Evolutionary conservation across 2,113 vertebrate genomes (phyloP), one percentile per base, ranked within the genome.

Genomic region (Atlantisia rogersi): DNA sequence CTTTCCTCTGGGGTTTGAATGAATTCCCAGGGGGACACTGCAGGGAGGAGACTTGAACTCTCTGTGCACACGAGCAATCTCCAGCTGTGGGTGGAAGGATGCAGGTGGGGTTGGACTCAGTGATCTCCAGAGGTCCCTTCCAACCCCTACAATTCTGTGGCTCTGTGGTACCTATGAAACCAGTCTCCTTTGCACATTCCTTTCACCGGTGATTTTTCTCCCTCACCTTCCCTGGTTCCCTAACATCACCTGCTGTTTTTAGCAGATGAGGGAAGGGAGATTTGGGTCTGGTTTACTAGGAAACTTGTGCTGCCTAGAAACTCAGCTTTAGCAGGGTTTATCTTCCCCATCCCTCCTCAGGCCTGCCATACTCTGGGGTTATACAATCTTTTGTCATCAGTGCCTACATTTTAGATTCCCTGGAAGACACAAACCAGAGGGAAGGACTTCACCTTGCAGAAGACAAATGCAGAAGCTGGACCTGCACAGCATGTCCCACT

Each of bases 1-100:
- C 87, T 89, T 79, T 94, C 70, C 75, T 50, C 62, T 79, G 91
- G 81, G 81, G 56, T 92, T 82, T 78, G 81, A 53, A 32, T 39
- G 44, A 35, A 48, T 87, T 73, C 75, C 44, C 39, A 46, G 11
- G 6, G 2, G 12, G 50, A 32, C 59, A 40, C 11, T 25, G 35
- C 3, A 6, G 11, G 16, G 15, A 67, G 26, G 52, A 35, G 52
- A 37, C 44, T 79, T 76, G 56, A 42, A 29, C 48, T 42, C 1
- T 37, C 7, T 62, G 9, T 62, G 16, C 13, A 15, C 76, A 16
- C 44, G 17, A 46, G 42, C 18, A 2, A 0, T 35, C 62, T 82
- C 70, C 32, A 39, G 40, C 44, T 14, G 2, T 15, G 53, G 63
- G 1, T 40, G 31, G 40, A 69, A 83, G 67, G 59, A 13, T 68